Conservation (phyloP, 2,888 invertebrate species). For the Protodeltote pygarga region DNA sequence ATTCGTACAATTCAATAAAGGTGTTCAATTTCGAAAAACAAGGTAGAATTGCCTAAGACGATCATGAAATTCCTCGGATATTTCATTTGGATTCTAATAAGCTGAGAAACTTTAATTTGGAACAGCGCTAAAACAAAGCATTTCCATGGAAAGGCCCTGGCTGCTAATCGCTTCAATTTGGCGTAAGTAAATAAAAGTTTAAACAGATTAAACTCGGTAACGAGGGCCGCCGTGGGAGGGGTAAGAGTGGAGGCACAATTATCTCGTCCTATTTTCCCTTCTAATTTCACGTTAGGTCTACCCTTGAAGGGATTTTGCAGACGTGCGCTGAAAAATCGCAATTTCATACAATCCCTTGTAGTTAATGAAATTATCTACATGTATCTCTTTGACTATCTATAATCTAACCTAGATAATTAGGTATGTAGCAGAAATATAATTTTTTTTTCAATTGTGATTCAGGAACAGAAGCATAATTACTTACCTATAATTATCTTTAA, state of each 20-base stretch:
- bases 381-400: no score
- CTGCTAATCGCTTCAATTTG: conserved; percentile 78
- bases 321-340: conserved; percentile 52
- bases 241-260: conserved; percentile 70
- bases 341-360: background rate
- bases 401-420: no score
- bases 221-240: conserved; percentile 61
- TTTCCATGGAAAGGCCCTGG: conserved; percentile 59
- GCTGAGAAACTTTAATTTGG: conserved; percentile 54
- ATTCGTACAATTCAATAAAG: conserved; percentile 51
- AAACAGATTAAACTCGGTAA: conserved; percentile 83
- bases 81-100: conserved; percentile 43
- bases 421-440: no score
- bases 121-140: conserved; percentile 59
- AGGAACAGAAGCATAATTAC: no score
- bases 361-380: no score
- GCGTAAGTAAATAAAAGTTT: conserved; percentile 83
- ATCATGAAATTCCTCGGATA: conserved; percentile 42
- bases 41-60: conserved; percentile 5
- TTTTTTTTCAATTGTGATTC: no score
- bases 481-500: no score
- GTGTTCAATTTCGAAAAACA: conserved; percentile 50
- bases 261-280: conserved; percentile 84
- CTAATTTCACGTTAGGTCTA: conserved; percentile 79
- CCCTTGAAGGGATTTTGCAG: conserved; percentile 55